Conservation (phyloP, 2,888 invertebrate genomes). For the Acronicta leporina region DNA sequence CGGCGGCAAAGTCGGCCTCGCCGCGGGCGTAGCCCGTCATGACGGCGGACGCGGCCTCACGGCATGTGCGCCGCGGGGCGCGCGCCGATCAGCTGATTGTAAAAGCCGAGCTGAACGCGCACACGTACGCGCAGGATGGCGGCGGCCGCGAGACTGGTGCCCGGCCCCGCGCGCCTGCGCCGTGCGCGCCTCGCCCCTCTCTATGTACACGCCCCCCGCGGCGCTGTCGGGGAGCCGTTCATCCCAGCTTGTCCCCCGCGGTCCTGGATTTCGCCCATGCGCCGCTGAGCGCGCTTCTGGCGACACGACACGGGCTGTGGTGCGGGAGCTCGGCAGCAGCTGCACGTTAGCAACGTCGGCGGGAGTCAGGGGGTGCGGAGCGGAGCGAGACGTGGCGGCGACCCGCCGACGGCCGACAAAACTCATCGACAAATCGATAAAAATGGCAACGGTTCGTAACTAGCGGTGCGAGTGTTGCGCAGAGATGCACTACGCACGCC, state of each 20-base stretch:
- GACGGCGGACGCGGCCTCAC: conserved; percentile 84
- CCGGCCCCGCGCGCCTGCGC: conserved; percentile 74
- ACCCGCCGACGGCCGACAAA: conserved; percentile 48
- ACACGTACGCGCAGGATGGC: conserved; percentile 75
- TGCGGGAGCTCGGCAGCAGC: conserved; percentile 23
- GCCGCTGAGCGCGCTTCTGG: conserved; percentile 18
- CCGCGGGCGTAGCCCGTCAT: conserved; percentile 88
- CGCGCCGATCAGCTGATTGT: conserved; percentile 85
- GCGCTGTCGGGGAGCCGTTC: conserved; percentile 60
- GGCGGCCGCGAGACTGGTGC: conserved; percentile 78
- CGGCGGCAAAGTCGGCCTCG: conserved; percentile 85
- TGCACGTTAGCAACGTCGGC: conserved; percentile 31
- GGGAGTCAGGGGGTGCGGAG: conserved; percentile 37
- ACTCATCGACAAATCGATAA: conserved; percentile 73
- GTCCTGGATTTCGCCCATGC: conserved; percentile 48
- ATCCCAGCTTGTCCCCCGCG: conserved; percentile 60
- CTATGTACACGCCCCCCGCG: conserved; percentile 61
- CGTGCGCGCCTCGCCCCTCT: conserved; percentile 62
- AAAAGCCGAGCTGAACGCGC: conserved; percentile 69
- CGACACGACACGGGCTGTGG: conserved; percentile 11
- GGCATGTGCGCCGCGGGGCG: conserved; percentile 86
- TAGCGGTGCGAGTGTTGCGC: conserved; percentile 67
- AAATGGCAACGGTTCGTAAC: conserved; percentile 66
- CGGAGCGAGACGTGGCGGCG: conserved; percentile 40
- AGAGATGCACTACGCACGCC: conserved; percentile 71